Conservation (phyloP, 1,140 invertebrate species). For the Zaprionus ghesquierei region DNA sequence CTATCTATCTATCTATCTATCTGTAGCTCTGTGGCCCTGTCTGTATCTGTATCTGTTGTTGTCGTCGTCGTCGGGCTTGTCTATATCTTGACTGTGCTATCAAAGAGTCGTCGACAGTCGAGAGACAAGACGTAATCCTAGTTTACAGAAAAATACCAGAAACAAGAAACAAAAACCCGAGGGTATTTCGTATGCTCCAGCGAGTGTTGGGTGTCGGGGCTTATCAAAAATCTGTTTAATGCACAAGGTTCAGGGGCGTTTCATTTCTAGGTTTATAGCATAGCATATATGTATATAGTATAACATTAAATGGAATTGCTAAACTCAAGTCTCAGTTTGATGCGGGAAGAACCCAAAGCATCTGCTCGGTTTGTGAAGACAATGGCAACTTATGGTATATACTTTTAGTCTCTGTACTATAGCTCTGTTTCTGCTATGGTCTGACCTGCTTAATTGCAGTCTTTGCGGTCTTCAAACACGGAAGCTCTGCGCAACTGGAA, state of each 20-base stretch:
- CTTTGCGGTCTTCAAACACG: constrained; percentile 23
- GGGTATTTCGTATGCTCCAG: not conserved
- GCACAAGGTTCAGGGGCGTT: constrained; percentile 45
- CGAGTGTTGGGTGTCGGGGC: constrained; percentile 4
- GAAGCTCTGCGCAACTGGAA: constrained; percentile 19
- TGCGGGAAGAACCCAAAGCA: not conserved
- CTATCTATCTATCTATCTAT: constrained; percentile 6
- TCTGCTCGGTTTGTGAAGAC: no score
- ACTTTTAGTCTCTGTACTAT: not conserved
- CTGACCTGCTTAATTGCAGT: constrained; percentile 11
- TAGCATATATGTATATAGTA: not conserved
- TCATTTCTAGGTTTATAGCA: not conserved
- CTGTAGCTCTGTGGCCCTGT: no score
- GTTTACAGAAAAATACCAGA: constrained; percentile 52
- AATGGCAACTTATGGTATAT: not conserved
- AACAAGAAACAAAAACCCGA: constrained; percentile 2
- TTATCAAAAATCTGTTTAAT: constrained; percentile 49
- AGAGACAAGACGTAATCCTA: constrained; percentile 73
- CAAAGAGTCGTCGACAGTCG: constrained; percentile 38
- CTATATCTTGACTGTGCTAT: constrained; percentile 64
- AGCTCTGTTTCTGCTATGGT: not conserved
- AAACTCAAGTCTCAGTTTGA: not conserved
- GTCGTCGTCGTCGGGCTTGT: constrained; percentile 40
- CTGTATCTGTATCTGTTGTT: constrained; percentile 4
- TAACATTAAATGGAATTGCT: not conserved